A percentile compares a stretch with the other conserved stretches of the same genome.
phyloP scores from a whole-genome alignment of 2,888 invertebrate species.

The Xylota sylvarum region DNA sequence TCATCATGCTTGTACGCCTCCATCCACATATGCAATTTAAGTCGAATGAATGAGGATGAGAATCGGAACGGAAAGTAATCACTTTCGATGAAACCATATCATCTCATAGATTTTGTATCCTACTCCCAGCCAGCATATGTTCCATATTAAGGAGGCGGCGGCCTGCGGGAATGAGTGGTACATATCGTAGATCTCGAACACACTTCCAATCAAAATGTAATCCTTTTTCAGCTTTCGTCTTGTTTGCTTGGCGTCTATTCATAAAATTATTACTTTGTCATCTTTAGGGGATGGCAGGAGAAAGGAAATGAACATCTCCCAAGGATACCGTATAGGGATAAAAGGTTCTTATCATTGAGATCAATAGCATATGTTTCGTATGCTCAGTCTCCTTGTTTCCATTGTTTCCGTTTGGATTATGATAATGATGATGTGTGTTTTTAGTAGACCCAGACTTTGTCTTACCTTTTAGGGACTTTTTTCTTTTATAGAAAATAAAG shows the following conservation, averaged over 20 bases:
- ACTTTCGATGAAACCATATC: slow-evolving; percentile 65
- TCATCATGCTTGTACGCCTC: not conserved
- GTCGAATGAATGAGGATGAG: slow-evolving; percentile 47
- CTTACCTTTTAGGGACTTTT: too few species aligned
- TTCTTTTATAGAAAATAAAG: too few species aligned
- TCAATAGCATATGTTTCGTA: slow-evolving; percentile 2
- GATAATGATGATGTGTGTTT: slow-evolving; percentile 3
- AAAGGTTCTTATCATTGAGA: slow-evolving; percentile 15
- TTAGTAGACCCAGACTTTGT: slow-evolving; percentile 20
- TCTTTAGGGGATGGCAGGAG: slow-evolving; percentile 1
- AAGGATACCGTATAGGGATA: slow-evolving; percentile 1
- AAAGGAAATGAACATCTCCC: slow-evolving; percentile 7
- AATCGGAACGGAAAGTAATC: slow-evolving; percentile 64
- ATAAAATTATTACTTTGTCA: slow-evolving; percentile 64
- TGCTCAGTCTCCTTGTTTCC: not conserved
- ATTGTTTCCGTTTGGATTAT: slow-evolving; percentile 36
- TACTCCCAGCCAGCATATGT: not conserved
- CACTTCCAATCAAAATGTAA: slow-evolving; percentile 66
- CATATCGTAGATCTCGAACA: slow-evolving; percentile 36
- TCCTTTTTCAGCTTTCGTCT: slow-evolving; percentile 46
- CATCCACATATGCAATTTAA: slow-evolving; percentile 9
- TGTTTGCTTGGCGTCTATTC: slow-evolving; percentile 49
- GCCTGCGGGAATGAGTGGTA: slow-evolving; percentile 6
- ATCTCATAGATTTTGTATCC: slow-evolving; percentile 16
- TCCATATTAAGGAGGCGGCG: not conserved